These are phyloP conservation scores for Diadumene lineata DNA, from an alignment of 92 coral and sea anemone genomes.

Conservation along the genomic window DNA sequence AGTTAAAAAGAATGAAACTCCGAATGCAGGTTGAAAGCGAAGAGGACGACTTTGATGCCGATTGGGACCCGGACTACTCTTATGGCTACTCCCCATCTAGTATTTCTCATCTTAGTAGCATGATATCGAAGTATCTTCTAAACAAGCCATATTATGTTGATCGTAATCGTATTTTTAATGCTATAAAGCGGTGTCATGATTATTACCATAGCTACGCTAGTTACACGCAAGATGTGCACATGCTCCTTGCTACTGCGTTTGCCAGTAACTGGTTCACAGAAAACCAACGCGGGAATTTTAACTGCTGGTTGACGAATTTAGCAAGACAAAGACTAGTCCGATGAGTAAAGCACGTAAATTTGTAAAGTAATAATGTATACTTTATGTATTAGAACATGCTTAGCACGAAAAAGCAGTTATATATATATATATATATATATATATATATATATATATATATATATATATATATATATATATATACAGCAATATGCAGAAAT, in stretches of 20 bases:
- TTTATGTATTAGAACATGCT: too few species aligned
- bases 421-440: too few species aligned
- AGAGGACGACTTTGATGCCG: constrained; percentile 65
- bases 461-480: too few species aligned
- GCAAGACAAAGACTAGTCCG: constrained; percentile 66
- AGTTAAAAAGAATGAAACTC: constrained; percentile 78
- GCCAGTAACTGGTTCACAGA: constrained; percentile 99
- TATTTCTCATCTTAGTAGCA: constrained; percentile 83
- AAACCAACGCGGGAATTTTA: constrained; percentile 85
- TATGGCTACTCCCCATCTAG: constrained; percentile 98
- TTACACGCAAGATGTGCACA: constrained; percentile 94
- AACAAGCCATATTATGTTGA: constrained; percentile 91
- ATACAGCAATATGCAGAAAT: too few species aligned
- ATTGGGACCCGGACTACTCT: constrained; percentile 95
- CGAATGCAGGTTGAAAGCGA: constrained; percentile 71
- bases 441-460: too few species aligned
- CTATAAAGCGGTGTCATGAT: constrained; percentile 96
- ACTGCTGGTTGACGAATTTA: constrained; percentile 76
- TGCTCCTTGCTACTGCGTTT: constrained; percentile 86
- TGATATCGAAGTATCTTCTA: constrained; percentile 77
- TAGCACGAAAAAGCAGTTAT: too few species aligned
- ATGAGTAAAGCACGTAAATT: background rate
- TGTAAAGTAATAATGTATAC: too few species aligned
- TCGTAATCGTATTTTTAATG: constrained; percentile 93
- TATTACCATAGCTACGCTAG: constrained; percentile 94